Base-by-base conservation (phyloP, 2,113 vertebrate genomes). In the Rhizomys pruinosus region DNA sequence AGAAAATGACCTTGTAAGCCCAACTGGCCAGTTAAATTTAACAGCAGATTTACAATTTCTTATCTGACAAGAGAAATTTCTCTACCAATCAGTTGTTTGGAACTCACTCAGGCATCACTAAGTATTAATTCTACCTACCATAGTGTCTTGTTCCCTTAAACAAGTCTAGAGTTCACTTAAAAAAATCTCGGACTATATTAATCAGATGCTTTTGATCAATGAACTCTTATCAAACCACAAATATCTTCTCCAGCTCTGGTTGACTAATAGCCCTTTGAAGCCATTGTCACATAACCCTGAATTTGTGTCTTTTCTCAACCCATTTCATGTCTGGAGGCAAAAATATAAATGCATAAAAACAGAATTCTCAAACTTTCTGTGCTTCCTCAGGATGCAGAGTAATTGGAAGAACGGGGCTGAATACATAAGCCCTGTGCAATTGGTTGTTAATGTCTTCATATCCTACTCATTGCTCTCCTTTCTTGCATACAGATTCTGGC, bases 121-220 rank as follows among this genome's bases (percentile, higher is more conserved):
- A 87, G 32, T 6, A 91, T 79, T 90, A 57, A 91, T 85, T 94
- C 69, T 27, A 94, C 20, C 90, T 92, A 76, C 61, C 42, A 42
- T 80, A 47, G 72, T 84, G 69, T 37, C 52, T 82, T n/a, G 44
- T 10, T 94, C 63, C 72, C 10, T 23, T 66, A 95, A 96, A 81
- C 52, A 93, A 37, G 90, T 79, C 88, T 89, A 27, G 19, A 82
- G 3, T 78, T 92, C 79, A 95, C 92, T 95, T 89, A 32, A 34
- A 89, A n/a, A 85, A 90, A 92, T 94, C 44, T 96, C 32, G 90
- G 47, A 74, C 82, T 92, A 92, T 85, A 92, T 86, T 92, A 96
- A 90, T 90, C 89, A 69, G 68, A 42, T 87, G 32, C 19, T 77
- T 96, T 84, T 82, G 39, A 89, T 92, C 29, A 84, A 20, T 74